Conservation (phyloP, 1,140 invertebrate genomes). For the Phenacoccus solenopsis region DNA sequence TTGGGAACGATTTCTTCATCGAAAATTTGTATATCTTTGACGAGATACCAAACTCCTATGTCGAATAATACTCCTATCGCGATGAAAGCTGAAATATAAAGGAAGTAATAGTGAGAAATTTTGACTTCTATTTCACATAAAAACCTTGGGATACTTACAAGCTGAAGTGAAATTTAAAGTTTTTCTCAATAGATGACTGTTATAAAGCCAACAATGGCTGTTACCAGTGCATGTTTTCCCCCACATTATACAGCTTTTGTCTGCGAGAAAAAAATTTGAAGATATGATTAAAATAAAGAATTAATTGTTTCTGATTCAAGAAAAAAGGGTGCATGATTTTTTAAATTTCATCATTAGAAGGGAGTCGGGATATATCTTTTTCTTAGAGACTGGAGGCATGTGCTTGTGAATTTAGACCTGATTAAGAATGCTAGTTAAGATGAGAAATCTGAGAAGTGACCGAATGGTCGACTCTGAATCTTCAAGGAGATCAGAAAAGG, state of each 20-base stretch:
- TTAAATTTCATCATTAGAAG: too few species aligned
- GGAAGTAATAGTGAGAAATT: too few species aligned
- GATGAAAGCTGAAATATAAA: slow-evolving; percentile 39
- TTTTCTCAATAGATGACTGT: slow-evolving; percentile 48
- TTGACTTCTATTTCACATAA: too few species aligned
- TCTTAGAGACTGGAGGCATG: too few species aligned
- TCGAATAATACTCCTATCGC: slow-evolving; percentile 50
- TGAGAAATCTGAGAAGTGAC: too few species aligned
- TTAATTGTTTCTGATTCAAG: neutral
- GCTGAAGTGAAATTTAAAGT: slow-evolving; percentile 51
- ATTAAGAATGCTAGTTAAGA: too few species aligned
- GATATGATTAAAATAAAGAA: neutral
- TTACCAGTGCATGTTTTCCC: slow-evolving; percentile 55
- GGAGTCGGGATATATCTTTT: too few species aligned
- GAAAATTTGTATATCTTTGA: slow-evolving; percentile 55
- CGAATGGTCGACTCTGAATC: too few species aligned
- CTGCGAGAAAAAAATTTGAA: slow-evolving; percentile 33
- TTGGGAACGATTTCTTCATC: slow-evolving; percentile 46
- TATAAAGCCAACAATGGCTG: slow-evolving; percentile 61
- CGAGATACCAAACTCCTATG: slow-evolving; percentile 50
- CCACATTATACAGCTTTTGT: slow-evolving; percentile 55
- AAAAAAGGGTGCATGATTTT: too few species aligned
- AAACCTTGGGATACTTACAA: slow-evolving; percentile 38
- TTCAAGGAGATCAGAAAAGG: too few species aligned
- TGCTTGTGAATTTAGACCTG: too few species aligned